Base-by-base conservation (phyloP, 2,888 invertebrate species). In the Ennomos erosarius region DNA sequence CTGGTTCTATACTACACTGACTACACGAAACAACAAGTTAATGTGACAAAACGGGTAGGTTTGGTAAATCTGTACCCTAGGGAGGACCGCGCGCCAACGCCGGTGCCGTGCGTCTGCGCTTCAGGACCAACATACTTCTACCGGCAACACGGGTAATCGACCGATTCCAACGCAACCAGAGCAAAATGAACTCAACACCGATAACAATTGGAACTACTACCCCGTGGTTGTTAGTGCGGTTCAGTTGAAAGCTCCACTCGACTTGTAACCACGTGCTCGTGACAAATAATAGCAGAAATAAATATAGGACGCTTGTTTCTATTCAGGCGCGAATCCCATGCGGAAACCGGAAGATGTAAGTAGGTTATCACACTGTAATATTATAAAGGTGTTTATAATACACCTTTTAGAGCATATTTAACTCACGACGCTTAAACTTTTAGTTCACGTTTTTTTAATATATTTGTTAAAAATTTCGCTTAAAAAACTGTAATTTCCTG, bases 241-340 rank as follows among this genome's bases (percentile, higher is more conserved):
- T 35, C 12, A 8, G 39, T 13, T 13, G 10, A 51, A 57, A 58
- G 57, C 57, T 52, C 59, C 67, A n/a, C 34, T 58, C 62, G 58
- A 48, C 9, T 44, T 43, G n/a, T 33, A 62, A 35, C 73, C 78
- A 76, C 75, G 78, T 76, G 78, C 68, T 62, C 62, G 59, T 9
- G 44, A 45, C 51, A 48, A 46, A 64, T 70, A 71, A 69, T 73
- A 69, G 70, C 63, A 49, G 50, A 67, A 66, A 65, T 69, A 69
- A 67, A 67, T 59, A 59, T 62, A 51, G 67, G 58, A 57, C 46
- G 59, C 60, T 40, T 50, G 37, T 40, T 34, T 6, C 34, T 36
- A n/a, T 6, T 8, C 12, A 8, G 34, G 6, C 34, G 49, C 12
- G 12, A 40, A 33, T 33, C 11, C 9, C 48, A 37, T n/a, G 36